Base-by-base conservation (phyloP, 2,888 invertebrate genomes). In the Leucophenga montana region DNA sequence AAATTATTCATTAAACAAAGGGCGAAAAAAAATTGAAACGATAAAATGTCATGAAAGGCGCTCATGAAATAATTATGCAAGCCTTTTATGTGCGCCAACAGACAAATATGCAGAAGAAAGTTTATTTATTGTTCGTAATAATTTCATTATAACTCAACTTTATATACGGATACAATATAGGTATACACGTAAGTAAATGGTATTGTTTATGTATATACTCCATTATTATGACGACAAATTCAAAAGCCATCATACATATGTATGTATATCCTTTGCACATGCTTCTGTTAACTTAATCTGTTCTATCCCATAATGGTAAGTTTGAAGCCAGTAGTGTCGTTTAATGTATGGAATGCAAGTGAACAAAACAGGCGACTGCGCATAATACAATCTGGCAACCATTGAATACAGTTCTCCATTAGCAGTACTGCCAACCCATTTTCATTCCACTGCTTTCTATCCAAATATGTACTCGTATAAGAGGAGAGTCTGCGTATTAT, bases 41-140 rank as follows among this genome's bases (percentile, higher is more conserved):
- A 64, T 64, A 64, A 64, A 64, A 48, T 64, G 62, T 22, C 48
- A 64, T 22, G 18, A 48, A 64, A 48, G 14, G 20, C 27, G 48
- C 62, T 64, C 62, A 64, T 64, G 62, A 64, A 64, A 64, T 64
- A 64, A 64, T 64, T 61, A 61, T 61, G 31, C 33, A 64, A 48
- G 62, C 54, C 14, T 64, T 18, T 64, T 18, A 20, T 1, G 48
- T 20, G 39, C 9, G 16, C 46, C 31, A 61, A 16, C 61, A 50
- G 68, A 68, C 50, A 50, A 8, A 50, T 11, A 50, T 18, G 50
- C 16, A 50, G 16, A 5, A 16, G 16, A 50, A 50, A 16, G 79
- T 81, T n/a, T n/a, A n/a, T n/a, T n/a, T 81, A 82, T 82, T 68
- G 78, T 81, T 82, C 82, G 79, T 82, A 82, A 82, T 82, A 82